A percentile compares a stretch with the other conserved stretches of the same genome.
Evolutionary conservation across 2,113 vertebrate species (phyloP).

Genomic region (Azemiops feae): DNA sequence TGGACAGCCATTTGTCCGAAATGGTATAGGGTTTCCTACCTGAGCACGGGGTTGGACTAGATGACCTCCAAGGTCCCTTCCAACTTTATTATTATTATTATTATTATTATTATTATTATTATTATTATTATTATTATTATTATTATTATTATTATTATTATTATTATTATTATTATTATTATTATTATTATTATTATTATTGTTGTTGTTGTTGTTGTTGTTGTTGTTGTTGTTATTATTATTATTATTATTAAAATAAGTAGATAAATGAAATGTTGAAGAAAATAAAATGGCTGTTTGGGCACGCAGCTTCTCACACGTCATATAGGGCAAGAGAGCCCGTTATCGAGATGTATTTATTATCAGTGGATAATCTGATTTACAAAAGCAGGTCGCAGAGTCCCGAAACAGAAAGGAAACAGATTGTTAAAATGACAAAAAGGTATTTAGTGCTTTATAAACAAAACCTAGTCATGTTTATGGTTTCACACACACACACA

Average conservation of each 20-base stretch:
- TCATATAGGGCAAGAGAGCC: neutral
- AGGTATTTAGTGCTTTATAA: conserved; percentile 4
- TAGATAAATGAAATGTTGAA: neutral
- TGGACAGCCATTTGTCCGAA: too few species aligned
- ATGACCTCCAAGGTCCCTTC: too few species aligned
- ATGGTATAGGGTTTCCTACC: too few species aligned
- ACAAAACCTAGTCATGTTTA: neutral
- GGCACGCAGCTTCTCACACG: neutral
- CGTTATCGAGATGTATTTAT: neutral
- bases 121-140: too few species aligned
- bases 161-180: too few species aligned
- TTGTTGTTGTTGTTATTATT: too few species aligned
- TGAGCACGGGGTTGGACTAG: too few species aligned
- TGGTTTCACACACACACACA: neutral
- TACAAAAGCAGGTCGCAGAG: neutral
- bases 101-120: too few species aligned
- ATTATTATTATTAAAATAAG: neutral
- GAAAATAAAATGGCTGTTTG: neutral
- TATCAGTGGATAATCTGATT: neutral
- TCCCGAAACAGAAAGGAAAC: conserved; percentile 8
- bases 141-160: too few species aligned
- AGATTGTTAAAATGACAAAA: conserved; percentile 21
- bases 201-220: too few species aligned
- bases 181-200: too few species aligned
- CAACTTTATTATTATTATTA: too few species aligned